These are phyloP conservation scores for Brachyistius frenatus DNA, from an alignment of 2,113 vertebrate species.

Conservation along the genomic window DNA sequence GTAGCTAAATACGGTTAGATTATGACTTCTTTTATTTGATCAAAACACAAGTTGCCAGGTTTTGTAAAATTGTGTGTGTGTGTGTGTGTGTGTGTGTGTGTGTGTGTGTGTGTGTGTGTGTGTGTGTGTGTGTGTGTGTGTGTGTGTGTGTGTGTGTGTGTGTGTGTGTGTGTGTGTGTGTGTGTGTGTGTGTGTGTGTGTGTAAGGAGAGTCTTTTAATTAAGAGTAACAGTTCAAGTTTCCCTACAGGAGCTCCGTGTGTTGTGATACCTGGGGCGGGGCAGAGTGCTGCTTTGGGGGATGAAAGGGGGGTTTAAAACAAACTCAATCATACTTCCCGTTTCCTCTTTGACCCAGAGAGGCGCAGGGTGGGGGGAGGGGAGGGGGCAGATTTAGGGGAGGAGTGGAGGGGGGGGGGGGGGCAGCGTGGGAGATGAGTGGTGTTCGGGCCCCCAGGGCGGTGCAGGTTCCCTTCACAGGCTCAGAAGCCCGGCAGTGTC, in stretches of 20 bases:
- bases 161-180: too few relatives aligned
- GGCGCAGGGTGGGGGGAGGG: background rate
- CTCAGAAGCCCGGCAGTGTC: slow-evolving; percentile 27
- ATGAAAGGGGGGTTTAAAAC: slow-evolving; percentile 19
- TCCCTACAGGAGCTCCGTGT: slow-evolving; percentile 22
- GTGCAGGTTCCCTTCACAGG: too few relatives aligned
- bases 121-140: too few relatives aligned
- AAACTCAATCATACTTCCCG: slow-evolving; percentile 47
- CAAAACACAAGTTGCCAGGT: too few relatives aligned
- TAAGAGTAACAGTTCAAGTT: slow-evolving; percentile 36
- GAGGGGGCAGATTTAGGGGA: background rate
- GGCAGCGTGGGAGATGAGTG: slow-evolving; percentile 22
- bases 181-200: too few relatives aligned
- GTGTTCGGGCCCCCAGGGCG: slow-evolving; percentile 15
- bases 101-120: too few relatives aligned
- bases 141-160: too few relatives aligned
- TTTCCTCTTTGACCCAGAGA: slow-evolving; percentile 30
- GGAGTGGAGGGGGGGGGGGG: background rate
- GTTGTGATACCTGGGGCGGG: slow-evolving; percentile 43
- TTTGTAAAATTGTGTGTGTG: too few relatives aligned
- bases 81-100: too few relatives aligned
- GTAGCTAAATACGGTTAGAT: too few relatives aligned
- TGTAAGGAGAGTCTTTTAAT: slow-evolving; percentile 29
- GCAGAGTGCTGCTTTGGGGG: background rate
- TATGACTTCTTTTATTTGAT: too few relatives aligned